Evolutionary conservation across 1,140 invertebrate genomes (phyloP).

Genomic region (Babylonia areolata): DNA sequence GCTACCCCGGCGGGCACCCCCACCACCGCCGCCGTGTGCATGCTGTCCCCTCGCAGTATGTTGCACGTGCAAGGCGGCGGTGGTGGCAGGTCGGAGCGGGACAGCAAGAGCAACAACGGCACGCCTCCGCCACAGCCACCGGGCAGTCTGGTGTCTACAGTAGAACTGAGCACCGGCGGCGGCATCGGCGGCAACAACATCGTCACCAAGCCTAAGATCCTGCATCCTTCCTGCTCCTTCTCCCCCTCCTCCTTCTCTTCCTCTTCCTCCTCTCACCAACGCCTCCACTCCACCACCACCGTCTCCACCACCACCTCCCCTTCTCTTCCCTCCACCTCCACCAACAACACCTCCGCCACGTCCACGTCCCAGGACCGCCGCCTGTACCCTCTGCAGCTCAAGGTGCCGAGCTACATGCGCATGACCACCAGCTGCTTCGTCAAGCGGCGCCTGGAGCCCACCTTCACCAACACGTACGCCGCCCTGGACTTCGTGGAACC

Average conservation of each 20-base stretch:
- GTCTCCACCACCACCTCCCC: background rate
- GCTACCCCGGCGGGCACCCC: background rate
- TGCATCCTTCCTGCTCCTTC: background rate
- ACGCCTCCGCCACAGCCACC: background rate
- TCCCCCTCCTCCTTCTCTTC: background rate
- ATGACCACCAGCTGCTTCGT: slow-evolving; percentile 40
- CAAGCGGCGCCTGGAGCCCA: slow-evolving; percentile 39
- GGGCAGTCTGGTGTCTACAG: background rate
- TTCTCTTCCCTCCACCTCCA: too few species aligned
- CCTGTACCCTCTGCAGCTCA: slow-evolving; percentile 31
- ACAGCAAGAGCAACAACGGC: too few species aligned
- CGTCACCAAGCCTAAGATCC: slow-evolving; percentile 22
- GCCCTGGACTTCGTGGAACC: slow-evolving; percentile 40
- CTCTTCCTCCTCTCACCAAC: too few species aligned
- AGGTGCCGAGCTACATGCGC: slow-evolving; percentile 34
- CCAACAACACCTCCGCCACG: background rate
- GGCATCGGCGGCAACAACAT: too few species aligned
- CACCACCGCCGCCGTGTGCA: background rate
- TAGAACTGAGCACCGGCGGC: background rate
- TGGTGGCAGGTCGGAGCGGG: too few species aligned
- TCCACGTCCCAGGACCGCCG: background rate
- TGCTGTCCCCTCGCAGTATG: background rate
- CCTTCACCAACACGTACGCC: slow-evolving; percentile 34
- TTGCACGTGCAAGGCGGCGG: background rate
- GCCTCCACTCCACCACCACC: background rate